phyloP scores from a whole-genome alignment of 2,113 vertebrate species.

The Girardinichthys multiradiatus region DNA sequence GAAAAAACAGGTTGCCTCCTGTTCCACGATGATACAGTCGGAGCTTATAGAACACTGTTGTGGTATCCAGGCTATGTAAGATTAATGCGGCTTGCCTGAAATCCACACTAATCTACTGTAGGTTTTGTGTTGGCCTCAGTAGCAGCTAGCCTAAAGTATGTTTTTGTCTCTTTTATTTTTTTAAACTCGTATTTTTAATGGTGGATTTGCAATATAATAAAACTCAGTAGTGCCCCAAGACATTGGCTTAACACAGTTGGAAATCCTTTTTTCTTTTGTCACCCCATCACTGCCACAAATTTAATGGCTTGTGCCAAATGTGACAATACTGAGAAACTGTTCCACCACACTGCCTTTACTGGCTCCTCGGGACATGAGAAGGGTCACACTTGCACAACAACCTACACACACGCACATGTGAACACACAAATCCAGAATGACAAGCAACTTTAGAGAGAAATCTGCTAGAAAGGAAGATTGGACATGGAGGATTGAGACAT shows the following conservation, averaged over 20 bases:
- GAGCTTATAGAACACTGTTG: no score
- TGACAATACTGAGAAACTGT: conserved; percentile 67
- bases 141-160: not conserved
- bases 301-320: conserved; percentile 81
- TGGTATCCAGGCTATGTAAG: no score
- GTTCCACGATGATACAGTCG: no score
- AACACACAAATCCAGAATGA: not conserved
- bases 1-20: no score
- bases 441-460: conserved; percentile 37
- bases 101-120: no score
- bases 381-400: conserved; percentile 32
- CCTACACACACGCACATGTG: not conserved
- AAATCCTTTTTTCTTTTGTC: conserved; percentile 20
- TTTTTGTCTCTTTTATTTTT: not conserved
- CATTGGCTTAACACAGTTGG: not conserved
- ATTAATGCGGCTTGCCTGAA: no score
- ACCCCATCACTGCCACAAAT: conserved; percentile 31
- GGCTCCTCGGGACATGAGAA: conserved; percentile 50
- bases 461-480: conserved; percentile 16
- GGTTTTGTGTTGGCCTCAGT: not conserved
- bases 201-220: not conserved
- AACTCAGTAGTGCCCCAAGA: not conserved
- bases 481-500: conserved; percentile 22
- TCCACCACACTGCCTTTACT: conserved; percentile 71
- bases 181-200: not conserved